Conservation (phyloP, 1,140 invertebrate species). For the Hyposmocoma kahamanoa region DNA sequence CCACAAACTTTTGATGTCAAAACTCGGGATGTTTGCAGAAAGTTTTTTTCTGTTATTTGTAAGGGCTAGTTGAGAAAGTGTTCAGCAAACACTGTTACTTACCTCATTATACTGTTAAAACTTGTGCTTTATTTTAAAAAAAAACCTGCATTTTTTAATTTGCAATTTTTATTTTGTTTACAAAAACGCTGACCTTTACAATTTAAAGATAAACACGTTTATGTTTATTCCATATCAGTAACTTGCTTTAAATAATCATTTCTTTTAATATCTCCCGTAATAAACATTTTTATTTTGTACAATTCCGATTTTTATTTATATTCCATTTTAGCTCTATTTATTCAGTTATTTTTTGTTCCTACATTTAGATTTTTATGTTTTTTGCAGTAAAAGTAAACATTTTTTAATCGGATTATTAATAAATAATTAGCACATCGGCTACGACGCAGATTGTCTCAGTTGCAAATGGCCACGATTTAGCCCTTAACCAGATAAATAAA, state of each 20-base stretch:
- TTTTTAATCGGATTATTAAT: not conserved
- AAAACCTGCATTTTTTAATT: not conserved
- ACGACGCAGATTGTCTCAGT: not conserved
- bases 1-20: not conserved
- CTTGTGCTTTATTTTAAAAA: not conserved
- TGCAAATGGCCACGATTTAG: not conserved
- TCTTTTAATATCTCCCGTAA: slow-evolving; percentile 43
- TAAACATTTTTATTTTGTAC: slow-evolving; percentile 52
- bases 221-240: too few species aligned
- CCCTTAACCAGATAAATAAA: too few species aligned
- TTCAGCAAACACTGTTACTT: too few species aligned
- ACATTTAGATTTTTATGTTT: slow-evolving; percentile 9
- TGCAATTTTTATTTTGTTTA: slow-evolving; percentile 13
- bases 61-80: too few species aligned
- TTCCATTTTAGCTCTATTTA: slow-evolving; percentile 15
- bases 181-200: too few species aligned
- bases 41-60: not conserved
- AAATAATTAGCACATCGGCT: not conserved
- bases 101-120: too few species aligned
- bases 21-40: not conserved
- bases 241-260: slow-evolving; percentile 44
- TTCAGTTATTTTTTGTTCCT: not conserved
- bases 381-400: not conserved
- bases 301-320: slow-evolving; percentile 32
- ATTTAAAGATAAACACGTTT: too few species aligned